Evolutionary conservation across 2,797 vertebrate species (phyloP), one percentile per base, ranked within the genome.

Genomic region (Centroberyx gerrardi): DNA sequence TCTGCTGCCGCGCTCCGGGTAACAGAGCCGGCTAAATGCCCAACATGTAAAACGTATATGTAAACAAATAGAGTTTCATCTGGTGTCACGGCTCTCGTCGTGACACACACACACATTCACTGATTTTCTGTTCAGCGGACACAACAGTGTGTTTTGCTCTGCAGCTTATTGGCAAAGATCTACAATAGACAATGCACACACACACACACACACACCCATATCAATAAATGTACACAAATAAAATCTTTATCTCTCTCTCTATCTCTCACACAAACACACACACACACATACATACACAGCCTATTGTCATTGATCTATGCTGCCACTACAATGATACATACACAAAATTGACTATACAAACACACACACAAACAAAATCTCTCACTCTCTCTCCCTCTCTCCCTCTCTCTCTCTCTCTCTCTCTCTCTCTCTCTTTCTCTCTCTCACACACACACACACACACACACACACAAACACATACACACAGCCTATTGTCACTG

Each of bases 251-350:
- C n/a, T 8, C 60, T 49, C 6, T 40, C 38, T 8, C 38, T 8
- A 2, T 12, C 10, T 12, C 18, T 28, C 18, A 28, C 52, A 13
- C 51, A 22, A n/a, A 52, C 31, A 60, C 56, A 66, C 27, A 76
- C 63, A 76, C 42, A 49, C 53, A 27, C n/a, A 66, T 3, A 71
- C 7, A 63, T 31, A 49, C 64, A 61, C 15, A 61, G 38, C 66
- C 52, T 51, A 2, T 64, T 83, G 80, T 70, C 68, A 83, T 62
- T 84, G 79, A 90, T 83, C 61, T 79, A 71, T 22, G 1, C 48
- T 51, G 77, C 74, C 60, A 78, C 67, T 68, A 66, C 63, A 63
- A 33, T 15, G 28, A 68, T 71, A 82, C 76, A 70, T n/a, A 18
- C 63, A 64, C 73, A 77, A n/a, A 56, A 38, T 48, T 48, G n/a